phyloP scores from a whole-genome alignment of 2,113 vertebrate species.

The Gila orcuttii region DNA sequence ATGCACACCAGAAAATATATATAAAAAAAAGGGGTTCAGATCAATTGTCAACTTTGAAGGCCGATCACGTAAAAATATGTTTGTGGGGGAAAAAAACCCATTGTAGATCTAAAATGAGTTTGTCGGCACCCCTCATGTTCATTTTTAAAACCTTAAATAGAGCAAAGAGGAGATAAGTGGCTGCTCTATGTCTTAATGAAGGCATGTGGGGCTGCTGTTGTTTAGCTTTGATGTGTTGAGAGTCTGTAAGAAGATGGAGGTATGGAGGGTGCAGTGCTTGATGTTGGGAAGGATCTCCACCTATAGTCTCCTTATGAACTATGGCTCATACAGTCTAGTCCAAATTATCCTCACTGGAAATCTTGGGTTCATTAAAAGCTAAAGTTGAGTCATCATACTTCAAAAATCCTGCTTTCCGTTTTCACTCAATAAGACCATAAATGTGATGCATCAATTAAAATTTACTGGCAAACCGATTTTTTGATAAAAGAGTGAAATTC shows the following conservation, averaged over 20 bases:
- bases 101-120: neutral
- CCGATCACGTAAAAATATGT: neutral
- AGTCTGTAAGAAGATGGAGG: conserved; percentile 11
- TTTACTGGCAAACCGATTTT: neutral
- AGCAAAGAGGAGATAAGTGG: conserved; percentile 20
- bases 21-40: too few species aligned
- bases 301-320: conserved; percentile 16
- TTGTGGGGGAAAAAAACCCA: neutral
- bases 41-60: too few species aligned
- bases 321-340: neutral
- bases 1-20: too few species aligned
- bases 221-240: conserved; percentile 40
- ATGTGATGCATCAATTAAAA: neutral
- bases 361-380: conserved; percentile 13
- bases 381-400: neutral
- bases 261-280: neutral
- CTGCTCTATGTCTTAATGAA: conserved; percentile 36
- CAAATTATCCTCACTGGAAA: neutral
- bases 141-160: conserved; percentile 15
- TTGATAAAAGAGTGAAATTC: neutral
- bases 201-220: neutral
- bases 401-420: neutral
- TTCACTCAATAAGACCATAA: neutral
- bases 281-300: neutral
- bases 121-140: neutral